Percentiles rank a stretch among this genome's conserved stretches.
These are phyloP conservation scores for Trichomycterus rosablanca DNA, from an alignment of 2,113 vertebrate species.

Conservation along the genomic window DNA sequence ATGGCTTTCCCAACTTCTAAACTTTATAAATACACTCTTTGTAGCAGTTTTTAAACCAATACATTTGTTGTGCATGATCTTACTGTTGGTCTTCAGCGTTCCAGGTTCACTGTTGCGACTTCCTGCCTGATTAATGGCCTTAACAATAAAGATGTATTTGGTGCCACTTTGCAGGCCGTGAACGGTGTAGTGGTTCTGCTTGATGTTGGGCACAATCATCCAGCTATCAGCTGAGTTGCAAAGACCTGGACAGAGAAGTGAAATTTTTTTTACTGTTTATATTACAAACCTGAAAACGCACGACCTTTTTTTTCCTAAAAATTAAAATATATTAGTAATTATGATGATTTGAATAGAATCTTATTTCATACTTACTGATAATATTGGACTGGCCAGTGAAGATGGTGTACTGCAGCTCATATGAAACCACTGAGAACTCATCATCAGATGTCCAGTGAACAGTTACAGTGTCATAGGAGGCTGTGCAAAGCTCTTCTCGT, in stretches of 20 bases:
- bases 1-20: too few species aligned
- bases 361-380: conserved; percentile 81
- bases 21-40: too few species aligned
- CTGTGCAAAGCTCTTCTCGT: conserved; percentile 92
- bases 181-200: conserved; percentile 98
- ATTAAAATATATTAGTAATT: too few species aligned
- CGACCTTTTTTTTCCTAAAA: too few species aligned
- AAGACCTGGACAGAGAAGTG: conserved; percentile 72
- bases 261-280: neutral
- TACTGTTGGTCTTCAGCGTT: conserved; percentile 97
- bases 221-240: conserved; percentile 98
- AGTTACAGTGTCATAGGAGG: conserved; percentile 94
- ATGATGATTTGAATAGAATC: neutral
- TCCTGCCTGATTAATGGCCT: conserved; percentile 97
- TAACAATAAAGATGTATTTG: conserved; percentile 94
- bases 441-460: conserved; percentile 97
- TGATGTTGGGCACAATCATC: conserved; percentile 99
- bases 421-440: conserved; percentile 93
- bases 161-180: conserved; percentile 95
- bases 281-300: too few species aligned
- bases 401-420: conserved; percentile 95
- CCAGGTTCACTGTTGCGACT: conserved; percentile 90
- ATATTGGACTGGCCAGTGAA: conserved; percentile 94
- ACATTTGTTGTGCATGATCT: conserved; percentile 43
- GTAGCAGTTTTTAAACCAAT: too few species aligned